Evolutionary conservation across 2,113 vertebrate genomes (phyloP), one percentile per base, ranked within the genome.

Genomic region (Cynoglossus semilaevis): DNA sequence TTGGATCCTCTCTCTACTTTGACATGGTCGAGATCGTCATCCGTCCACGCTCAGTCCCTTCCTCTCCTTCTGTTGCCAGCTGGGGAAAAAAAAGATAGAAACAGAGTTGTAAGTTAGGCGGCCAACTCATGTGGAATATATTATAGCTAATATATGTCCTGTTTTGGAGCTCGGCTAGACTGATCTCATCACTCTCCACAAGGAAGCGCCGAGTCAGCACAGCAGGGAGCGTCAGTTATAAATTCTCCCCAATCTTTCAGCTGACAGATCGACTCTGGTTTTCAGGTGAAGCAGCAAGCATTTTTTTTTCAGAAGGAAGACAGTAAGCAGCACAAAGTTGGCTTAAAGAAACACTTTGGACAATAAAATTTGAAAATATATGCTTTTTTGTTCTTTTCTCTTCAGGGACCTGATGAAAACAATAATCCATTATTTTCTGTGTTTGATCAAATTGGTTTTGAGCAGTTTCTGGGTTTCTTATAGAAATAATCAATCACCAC

Each of bases 61-160:
- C 43, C 72, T 37, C 71, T 81, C 58, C 70, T 84, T 58, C 73
- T 79, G 62, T 2, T n/a, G 10, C 74, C 80, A 52, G 22, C 87
- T 89, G 54, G 11, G n/a, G 44, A 38, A 67, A 69, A 35, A 44
- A 40, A 52, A 6, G 15, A 66, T 15, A 47, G 9, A 65, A 43
- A 6, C 52, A 69, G 34, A 45, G 51, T 42, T 45, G 60, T 15
- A 48, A 10, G 44, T 46, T 36, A 50, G 22, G 40, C 15, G 47
- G 10, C 7, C 11, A 47, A 4, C 8, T 29, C n/a, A 59, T 1
- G 1, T 29, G 43, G 17, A 65, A 48, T 44, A 7, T 1, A 34
- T 66, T 22, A 43, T 17, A 29, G 22, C 6, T 29, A 51, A 45
- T 49, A 44, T 48, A 57, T 41, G 17, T 5, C 9, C n/a, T 46